A percentile compares a stretch with the other conserved stretches of the same genome.
These are phyloP conservation scores for Odontomachus brunneus DNA, from an alignment of 1,140 invertebrate species.

Conservation along the genomic window DNA sequence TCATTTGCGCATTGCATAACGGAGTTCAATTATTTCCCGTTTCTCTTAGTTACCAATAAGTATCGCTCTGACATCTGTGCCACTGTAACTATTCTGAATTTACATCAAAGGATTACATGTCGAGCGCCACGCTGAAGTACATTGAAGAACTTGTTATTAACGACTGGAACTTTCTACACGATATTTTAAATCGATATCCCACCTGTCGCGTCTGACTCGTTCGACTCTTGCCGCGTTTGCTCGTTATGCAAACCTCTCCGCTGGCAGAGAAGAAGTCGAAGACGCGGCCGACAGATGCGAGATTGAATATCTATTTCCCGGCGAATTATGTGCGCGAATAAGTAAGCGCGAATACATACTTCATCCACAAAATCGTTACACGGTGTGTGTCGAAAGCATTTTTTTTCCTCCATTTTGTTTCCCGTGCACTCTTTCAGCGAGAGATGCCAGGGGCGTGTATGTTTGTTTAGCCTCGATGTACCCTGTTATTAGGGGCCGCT, in stretches of 20 bases:
- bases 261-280: slow-evolving; percentile 7
- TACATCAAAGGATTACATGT: neutral
- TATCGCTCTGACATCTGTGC: neutral
- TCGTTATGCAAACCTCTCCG: neutral
- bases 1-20: neutral
- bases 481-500: slow-evolving; percentile 83
- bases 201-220: neutral
- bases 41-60: neutral
- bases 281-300: slow-evolving; percentile 7
- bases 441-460: slow-evolving; percentile 84
- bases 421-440: slow-evolving; percentile 81
- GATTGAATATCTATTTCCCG: slow-evolving; percentile 28
- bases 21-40: neutral
- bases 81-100: neutral
- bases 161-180: neutral
- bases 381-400: slow-evolving; percentile 44
- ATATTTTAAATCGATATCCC: neutral
- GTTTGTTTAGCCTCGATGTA: slow-evolving; percentile 83
- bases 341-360: slow-evolving; percentile 17
- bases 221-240: no score
- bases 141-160: slow-evolving; percentile 21
- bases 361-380: slow-evolving; percentile 34
- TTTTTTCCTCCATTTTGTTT: slow-evolving; percentile 60
- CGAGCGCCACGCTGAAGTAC: neutral
- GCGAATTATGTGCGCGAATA: slow-evolving; percentile 50